phyloP scores from a whole-genome alignment of 1,140 invertebrate genomes.

The Trigoniulus corallinus region DNA sequence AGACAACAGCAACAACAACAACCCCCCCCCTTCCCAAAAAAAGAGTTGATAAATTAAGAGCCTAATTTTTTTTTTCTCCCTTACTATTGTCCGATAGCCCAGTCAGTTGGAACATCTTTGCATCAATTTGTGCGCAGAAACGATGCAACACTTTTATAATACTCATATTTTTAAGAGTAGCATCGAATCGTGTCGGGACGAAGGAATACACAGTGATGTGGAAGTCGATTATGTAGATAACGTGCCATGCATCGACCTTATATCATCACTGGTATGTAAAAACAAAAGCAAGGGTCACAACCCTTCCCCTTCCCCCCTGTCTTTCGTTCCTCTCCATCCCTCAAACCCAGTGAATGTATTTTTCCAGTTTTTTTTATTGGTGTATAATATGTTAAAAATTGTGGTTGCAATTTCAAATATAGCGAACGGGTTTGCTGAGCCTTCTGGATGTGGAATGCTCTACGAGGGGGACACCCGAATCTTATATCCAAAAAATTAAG shows the following conservation, averaged over 20 bases:
- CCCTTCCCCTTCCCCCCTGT: no score
- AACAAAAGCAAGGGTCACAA: background rate
- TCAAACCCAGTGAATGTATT: no score
- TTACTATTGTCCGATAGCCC: conserved; percentile 37
- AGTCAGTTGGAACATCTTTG: conserved; percentile 83
- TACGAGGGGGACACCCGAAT: conserved; percentile 65
- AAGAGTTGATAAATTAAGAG: background rate
- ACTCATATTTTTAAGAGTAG: conserved; percentile 90
- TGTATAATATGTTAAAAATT: background rate
- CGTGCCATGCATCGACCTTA: conserved; percentile 86
- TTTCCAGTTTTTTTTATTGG: background rate
- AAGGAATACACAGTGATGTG: conserved; percentile 76
- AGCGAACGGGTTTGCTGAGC: conserved; percentile 72
- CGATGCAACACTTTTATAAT: conserved; percentile 95
- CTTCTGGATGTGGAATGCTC: conserved; percentile 88
- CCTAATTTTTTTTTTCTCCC: background rate
- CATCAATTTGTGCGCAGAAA: conserved; percentile 88
- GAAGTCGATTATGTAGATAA: conserved; percentile 90
- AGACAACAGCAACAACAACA: conserved; percentile 2
- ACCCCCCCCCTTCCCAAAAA: no score
- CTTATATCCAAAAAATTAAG: conserved; percentile 70
- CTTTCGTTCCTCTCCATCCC: no score
- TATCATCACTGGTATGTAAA: conserved; percentile 61
- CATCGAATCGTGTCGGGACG: conserved; percentile 81
- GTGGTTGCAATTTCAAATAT: conserved; percentile 10